These are phyloP conservation scores for Acronicta psi DNA, from an alignment of 2,888 invertebrate species.

Conservation along the genomic window DNA sequence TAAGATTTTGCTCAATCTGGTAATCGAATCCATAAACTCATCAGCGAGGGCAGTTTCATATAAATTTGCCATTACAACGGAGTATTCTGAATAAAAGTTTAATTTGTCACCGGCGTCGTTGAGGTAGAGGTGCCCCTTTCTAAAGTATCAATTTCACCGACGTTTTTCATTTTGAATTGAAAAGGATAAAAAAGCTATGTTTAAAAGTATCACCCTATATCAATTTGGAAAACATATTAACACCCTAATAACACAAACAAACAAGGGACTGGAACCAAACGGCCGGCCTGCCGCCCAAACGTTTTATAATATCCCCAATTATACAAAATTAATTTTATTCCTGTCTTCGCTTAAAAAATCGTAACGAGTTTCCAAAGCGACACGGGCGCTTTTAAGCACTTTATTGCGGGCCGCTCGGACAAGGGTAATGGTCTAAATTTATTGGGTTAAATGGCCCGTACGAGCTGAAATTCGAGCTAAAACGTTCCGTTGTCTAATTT, in stretches of 20 bases:
- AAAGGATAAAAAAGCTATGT: conserved; percentile 18
- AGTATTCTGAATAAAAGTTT: no score
- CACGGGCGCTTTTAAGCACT: conserved; percentile 77
- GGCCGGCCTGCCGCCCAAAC: conserved; percentile 55
- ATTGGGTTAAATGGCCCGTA: conserved; percentile 84
- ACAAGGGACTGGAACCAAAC: conserved; percentile 40
- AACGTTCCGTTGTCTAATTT: conserved; percentile 85
- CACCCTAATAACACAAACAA: conserved; percentile 31
- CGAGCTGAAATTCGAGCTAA: conserved; percentile 79
- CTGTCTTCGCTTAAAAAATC: conserved; percentile 78
- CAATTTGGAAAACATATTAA: conserved; percentile 51
- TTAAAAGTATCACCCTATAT: conserved; percentile 35
- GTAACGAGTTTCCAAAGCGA: conserved; percentile 81
- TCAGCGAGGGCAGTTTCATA: no score
- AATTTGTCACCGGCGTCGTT: no score
- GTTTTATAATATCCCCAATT: conserved; percentile 73
- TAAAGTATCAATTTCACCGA: neutral
- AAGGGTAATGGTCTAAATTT: conserved; percentile 86
- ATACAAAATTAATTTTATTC: conserved; percentile 80
- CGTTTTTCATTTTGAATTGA: conserved; percentile 36
- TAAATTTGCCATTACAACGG: no score
- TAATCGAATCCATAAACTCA: no score
- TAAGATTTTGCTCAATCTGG: no score
- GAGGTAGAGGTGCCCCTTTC: no score
- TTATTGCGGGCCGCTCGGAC: conserved; percentile 80